A percentile compares a stretch with the other conserved stretches of the same genome.
Evolutionary conservation across 2,797 vertebrate genomes (phyloP).

Genomic region (Helicolenus hilgendorfi): DNA sequence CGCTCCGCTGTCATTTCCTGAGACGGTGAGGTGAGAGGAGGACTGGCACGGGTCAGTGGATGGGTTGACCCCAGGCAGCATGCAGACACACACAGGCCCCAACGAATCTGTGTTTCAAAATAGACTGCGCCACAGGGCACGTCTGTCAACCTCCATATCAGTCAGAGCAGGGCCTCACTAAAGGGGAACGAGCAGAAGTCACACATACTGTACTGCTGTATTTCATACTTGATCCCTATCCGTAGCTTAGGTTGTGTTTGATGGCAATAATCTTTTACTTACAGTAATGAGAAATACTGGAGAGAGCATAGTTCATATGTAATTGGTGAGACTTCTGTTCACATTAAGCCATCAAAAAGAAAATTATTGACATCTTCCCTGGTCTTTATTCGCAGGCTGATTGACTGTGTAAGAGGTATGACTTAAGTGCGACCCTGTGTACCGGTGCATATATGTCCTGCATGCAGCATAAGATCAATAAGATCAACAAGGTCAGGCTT

Average conservation of each 20-base stretch:
- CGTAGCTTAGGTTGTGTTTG: neutral
- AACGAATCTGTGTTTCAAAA: constrained; percentile 79
- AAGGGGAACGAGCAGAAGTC: constrained; percentile 53
- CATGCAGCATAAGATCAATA: constrained; percentile 38
- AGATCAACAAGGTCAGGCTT: constrained; percentile 56
- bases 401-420: constrained; percentile 32
- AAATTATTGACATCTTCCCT: neutral
- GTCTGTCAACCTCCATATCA: constrained; percentile 73
- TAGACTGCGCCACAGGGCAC: constrained; percentile 65
- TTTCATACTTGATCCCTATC: neutral
- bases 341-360: neutral
- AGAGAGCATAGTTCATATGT: constrained; percentile 17
- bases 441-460: constrained; percentile 40
- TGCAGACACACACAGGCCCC: constrained; percentile 70
- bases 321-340: neutral
- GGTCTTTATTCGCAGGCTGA: constrained; percentile 7
- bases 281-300: neutral
- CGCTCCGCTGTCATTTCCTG: constrained; percentile 69
- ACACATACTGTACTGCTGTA: constrained; percentile 49
- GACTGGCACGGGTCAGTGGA: constrained; percentile 67
- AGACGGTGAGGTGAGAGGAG: constrained; percentile 76
- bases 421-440: constrained; percentile 33
- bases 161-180: constrained; percentile 65
- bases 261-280: constrained; percentile 6
- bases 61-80: constrained; percentile 72